Conservation (phyloP, 2,888 invertebrate genomes). For the Diadegma fenestrale region DNA sequence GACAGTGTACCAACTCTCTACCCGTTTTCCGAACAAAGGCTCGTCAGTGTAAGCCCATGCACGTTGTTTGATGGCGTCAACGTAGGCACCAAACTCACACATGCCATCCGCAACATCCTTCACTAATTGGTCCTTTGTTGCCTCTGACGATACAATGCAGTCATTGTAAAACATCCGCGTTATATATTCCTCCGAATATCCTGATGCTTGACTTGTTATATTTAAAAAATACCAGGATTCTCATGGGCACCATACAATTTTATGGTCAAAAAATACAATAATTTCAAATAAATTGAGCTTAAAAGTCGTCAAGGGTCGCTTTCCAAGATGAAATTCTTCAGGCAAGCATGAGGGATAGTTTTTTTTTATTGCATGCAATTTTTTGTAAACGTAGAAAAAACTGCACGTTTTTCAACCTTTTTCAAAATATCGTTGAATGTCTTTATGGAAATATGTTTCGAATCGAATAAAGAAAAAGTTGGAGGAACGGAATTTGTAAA, state of each 20-base stretch:
- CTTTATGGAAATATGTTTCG: not conserved
- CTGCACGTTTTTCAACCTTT: not conserved
- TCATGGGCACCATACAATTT: not conserved
- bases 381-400: too few species aligned
- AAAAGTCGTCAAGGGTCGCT: not conserved
- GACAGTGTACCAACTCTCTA: conserved; percentile 1
- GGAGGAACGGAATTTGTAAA: not conserved
- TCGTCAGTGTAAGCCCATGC: not conserved
- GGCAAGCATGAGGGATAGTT: too few species aligned
- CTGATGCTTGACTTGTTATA: not conserved
- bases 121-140: not conserved
- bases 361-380: too few species aligned
- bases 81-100: not conserved
- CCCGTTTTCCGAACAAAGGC: conserved; percentile 16
- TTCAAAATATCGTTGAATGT: not conserved
- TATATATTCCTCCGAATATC: not conserved
- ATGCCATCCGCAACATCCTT: conserved; percentile 6
- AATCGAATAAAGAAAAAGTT: not conserved
- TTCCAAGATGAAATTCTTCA: not conserved
- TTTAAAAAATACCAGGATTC: not conserved
- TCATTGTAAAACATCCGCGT: not conserved
- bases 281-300: not conserved
- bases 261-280: not conserved
- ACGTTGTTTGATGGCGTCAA: not conserved
- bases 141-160: not conserved